These are phyloP conservation scores for Zosterops hypoxanthus DNA, from an alignment of 2,113 vertebrate species.

Conservation along the genomic window DNA sequence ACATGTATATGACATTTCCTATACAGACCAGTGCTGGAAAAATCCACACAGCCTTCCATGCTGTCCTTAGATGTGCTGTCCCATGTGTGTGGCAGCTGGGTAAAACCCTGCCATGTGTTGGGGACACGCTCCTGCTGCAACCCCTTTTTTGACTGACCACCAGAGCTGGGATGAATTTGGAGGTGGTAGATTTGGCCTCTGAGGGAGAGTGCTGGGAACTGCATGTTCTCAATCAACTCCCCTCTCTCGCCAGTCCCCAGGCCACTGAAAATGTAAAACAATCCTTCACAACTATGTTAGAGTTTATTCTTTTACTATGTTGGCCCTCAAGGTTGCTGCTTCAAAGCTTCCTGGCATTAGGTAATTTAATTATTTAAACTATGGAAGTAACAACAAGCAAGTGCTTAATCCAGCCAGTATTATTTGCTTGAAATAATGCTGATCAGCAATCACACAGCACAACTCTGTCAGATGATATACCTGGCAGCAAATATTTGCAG, in stretches of 20 bases:
- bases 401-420: background rate
- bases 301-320: background rate
- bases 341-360: slow-evolving; percentile 23
- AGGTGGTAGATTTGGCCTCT: background rate
- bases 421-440: slow-evolving; percentile 32
- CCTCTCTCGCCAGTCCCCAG: background rate
- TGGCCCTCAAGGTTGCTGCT: background rate
- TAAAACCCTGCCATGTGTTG: background rate
- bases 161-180: background rate
- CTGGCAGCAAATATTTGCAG: slow-evolving; percentile 30
- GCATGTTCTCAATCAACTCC: background rate
- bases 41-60: background rate
- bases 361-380: slow-evolving; percentile 15
- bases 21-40: background rate
- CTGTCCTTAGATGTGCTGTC: background rate
- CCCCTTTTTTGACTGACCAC: background rate
- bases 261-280: background rate
- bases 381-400: slow-evolving; percentile 8
- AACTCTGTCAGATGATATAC: background rate
- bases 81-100: background rate
- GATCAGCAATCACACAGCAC: background rate
- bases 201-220: background rate
- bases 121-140: background rate
- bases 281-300: background rate
- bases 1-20: slow-evolving; percentile 34